A percentile compares a stretch with the other conserved stretches of the same genome.
Conservation (phyloP, 2,113 vertebrate species). For the Callipepla californica region DNA sequence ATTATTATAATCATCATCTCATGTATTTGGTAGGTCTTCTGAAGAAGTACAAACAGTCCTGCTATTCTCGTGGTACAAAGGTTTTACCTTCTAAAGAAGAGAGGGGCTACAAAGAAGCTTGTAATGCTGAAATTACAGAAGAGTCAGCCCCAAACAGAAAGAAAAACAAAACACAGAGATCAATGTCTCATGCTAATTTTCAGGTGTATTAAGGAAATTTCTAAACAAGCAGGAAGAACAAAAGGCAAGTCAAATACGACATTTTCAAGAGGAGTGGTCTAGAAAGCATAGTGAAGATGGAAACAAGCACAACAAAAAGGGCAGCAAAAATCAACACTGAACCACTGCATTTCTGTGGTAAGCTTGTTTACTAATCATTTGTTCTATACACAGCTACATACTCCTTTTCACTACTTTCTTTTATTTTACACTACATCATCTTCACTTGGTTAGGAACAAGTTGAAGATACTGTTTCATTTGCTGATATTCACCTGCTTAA, state of each 20-base stretch:
- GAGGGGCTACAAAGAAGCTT: background rate
- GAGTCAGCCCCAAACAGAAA: background rate
- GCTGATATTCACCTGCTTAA: background rate
- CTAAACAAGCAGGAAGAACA: background rate
- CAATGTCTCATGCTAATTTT: background rate
- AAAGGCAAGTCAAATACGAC: background rate
- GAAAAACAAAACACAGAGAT: background rate
- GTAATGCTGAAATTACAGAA: background rate
- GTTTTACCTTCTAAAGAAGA: background rate
- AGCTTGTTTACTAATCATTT: background rate
- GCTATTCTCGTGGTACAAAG: background rate
- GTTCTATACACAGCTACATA: background rate
- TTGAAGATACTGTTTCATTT: background rate
- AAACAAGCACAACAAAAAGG: background rate
- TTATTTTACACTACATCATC: background rate
- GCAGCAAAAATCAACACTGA: background rate
- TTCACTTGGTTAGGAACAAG: background rate
- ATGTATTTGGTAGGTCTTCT: background rate
- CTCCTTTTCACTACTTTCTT: background rate
- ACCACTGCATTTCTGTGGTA: background rate
- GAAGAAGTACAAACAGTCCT: background rate
- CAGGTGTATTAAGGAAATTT: background rate
- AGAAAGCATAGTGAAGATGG: background rate
- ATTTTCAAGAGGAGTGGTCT: background rate
- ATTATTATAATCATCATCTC: background rate